These are phyloP conservation scores for Drosophila pandora DNA, from an alignment of 1,140 invertebrate species.

Conservation along the genomic window DNA sequence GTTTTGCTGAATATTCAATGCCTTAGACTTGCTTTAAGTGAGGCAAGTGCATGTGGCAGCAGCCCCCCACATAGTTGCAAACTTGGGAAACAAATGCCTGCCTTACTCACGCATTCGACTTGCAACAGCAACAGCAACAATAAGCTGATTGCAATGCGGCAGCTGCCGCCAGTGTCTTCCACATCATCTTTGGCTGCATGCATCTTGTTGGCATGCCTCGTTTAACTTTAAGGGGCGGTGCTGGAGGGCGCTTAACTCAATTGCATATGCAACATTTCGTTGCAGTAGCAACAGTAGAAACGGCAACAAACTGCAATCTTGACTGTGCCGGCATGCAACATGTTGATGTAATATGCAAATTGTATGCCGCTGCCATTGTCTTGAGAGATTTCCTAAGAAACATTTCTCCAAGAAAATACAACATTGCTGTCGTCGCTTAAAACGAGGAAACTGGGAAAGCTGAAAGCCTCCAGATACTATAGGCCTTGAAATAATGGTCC, in stretches of 20 bases:
- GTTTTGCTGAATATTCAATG: constrained; percentile 34
- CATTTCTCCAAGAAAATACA: constrained; percentile 25
- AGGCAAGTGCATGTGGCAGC: constrained; percentile 33
- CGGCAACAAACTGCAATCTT: constrained; percentile 49
- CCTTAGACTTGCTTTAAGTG: constrained; percentile 29
- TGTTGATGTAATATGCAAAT: constrained; percentile 79
- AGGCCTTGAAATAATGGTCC: constrained; percentile 22
- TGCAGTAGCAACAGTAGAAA: constrained; percentile 23
- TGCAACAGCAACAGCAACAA: constrained; percentile 24
- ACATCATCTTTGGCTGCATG: constrained; percentile 27
- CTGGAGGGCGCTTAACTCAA: constrained; percentile 58
- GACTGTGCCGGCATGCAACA: constrained; percentile 64
- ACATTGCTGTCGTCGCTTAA: constrained; percentile 22
- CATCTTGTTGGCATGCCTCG: constrained; percentile 53
- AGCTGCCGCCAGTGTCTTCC: constrained; percentile 16
- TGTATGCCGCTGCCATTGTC: constrained; percentile 64
- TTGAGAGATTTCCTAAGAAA: constrained; percentile 60
- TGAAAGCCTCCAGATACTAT: background rate
- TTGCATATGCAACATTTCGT: constrained; percentile 67
- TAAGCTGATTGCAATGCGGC: constrained; percentile 43
- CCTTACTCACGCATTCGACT: constrained; percentile 45
- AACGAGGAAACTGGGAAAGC: constrained; percentile 44
- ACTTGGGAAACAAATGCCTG: constrained; percentile 51
- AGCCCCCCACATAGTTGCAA: constrained; percentile 26
- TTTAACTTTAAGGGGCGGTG: constrained; percentile 40